These are phyloP conservation scores for Pachyuromys duprasi DNA, from an alignment of 2,797 vertebrate species.

Conservation along the genomic window DNA sequence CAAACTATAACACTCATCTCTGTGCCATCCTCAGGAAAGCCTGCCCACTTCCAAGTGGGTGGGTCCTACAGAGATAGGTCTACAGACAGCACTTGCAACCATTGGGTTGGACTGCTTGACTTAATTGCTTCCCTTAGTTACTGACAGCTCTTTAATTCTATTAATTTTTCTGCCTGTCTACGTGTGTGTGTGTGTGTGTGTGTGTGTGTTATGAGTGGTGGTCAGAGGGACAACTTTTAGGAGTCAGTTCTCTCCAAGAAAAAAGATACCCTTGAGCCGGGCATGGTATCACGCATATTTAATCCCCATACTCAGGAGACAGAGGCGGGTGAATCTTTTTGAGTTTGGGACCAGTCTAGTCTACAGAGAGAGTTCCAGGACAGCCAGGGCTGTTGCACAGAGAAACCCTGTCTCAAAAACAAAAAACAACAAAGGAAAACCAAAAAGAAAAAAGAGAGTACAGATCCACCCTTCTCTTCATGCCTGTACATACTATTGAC, in stretches of 20 bases:
- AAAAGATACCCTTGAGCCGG: neutral
- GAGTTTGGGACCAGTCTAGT: too few species aligned
- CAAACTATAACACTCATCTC: accelerated
- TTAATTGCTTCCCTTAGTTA: neutral
- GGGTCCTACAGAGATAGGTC: neutral
- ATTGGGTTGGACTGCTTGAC: neutral
- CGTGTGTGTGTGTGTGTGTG: neutral
- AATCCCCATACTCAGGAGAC: too few species aligned
- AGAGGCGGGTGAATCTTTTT: too few species aligned
- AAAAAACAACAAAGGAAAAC: too few species aligned
- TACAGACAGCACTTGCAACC: neutral
- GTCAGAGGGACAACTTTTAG: neutral
- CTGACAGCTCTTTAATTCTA: neutral
- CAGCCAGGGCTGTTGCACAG: too few species aligned
- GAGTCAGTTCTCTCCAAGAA: neutral
- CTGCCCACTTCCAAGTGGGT: accelerated
- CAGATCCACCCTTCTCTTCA: neutral
- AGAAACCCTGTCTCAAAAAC: too few species aligned
- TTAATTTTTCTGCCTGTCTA: too few species aligned
- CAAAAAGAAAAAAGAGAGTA: neutral
- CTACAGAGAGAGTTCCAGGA: too few species aligned
- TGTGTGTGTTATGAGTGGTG: neutral
- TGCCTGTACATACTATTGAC: too few species aligned
- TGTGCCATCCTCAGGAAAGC: neutral
- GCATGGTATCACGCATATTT: too few species aligned